Conservation (phyloP, 2,797 vertebrate species). For the Siniperca scherzeri region DNA sequence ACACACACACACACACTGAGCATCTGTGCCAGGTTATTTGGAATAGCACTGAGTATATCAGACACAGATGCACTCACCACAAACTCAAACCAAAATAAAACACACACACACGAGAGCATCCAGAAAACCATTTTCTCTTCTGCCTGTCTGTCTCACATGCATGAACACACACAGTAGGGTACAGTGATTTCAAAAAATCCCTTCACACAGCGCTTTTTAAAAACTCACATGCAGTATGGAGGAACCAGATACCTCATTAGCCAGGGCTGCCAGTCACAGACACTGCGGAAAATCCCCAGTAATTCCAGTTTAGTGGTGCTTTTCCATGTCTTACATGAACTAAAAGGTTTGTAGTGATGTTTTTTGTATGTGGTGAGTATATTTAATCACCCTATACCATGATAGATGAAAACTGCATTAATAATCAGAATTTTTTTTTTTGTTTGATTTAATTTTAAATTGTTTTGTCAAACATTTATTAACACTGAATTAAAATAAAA, state of each 20-base stretch:
- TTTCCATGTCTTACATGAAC: constrained; percentile 6
- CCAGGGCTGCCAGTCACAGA: constrained; percentile 18
- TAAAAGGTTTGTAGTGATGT: constrained; percentile 4
- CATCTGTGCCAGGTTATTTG: constrained; percentile 49
- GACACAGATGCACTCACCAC: constrained; percentile 35
- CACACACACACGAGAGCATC: neutral
- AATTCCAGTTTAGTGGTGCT: constrained; percentile 23
- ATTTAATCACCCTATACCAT: constrained; percentile 9
- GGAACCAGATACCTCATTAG: constrained; percentile 49
- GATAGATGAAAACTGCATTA: neutral
- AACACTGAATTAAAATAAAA: neutral
- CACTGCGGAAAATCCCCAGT: constrained; percentile 31
- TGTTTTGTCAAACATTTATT: neutral
- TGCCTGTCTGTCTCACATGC: neutral
- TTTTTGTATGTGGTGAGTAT: neutral
- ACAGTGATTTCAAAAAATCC: constrained; percentile 21
- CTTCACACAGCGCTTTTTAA: constrained; percentile 1
- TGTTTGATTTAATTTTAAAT: neutral
- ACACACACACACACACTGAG: constrained; percentile 20
- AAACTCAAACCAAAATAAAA: constrained; percentile 43
- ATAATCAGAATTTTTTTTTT: neutral
- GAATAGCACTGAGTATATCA: constrained; percentile 37
- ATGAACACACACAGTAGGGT: constrained; percentile 15
- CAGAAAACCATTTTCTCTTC: constrained; percentile 5
- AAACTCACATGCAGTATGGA: constrained; percentile 13